These are phyloP conservation scores for Clanis bilineata DNA, from an alignment of 2,888 invertebrate species.

Conservation along the genomic window DNA sequence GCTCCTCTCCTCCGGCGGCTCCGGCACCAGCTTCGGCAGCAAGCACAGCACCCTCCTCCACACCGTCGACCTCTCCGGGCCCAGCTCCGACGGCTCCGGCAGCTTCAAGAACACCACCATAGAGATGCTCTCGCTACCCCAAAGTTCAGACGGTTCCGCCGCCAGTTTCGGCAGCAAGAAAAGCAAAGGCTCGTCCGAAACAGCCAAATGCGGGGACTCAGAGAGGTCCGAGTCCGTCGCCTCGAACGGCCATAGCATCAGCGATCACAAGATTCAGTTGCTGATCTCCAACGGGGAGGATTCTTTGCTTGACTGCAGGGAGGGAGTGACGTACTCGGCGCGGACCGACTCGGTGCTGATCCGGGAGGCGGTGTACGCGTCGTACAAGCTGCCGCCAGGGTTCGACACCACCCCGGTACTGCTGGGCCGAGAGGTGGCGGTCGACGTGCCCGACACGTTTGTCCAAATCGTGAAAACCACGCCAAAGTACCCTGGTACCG, in stretches of 20 bases:
- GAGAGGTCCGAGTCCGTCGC: conserved; percentile 66
- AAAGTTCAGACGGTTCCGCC: conserved; percentile 69
- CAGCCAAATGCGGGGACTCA: conserved; percentile 71
- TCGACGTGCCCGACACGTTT: conserved; percentile 95
- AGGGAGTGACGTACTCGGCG: conserved; percentile 72
- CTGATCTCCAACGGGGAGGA: conserved; percentile 75
- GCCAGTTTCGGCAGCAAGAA: conserved; percentile 71
- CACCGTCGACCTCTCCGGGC: conserved; percentile 60
- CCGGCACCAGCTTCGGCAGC: conserved; percentile 73
- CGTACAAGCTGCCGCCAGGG: conserved; percentile 72
- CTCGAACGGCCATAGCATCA: conserved; percentile 61
- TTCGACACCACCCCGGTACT: conserved; percentile 77
- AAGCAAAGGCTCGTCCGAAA: conserved; percentile 70
- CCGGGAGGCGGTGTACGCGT: conserved; percentile 73
- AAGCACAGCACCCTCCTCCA: conserved; percentile 71
- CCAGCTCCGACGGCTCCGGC: conserved; percentile 67
- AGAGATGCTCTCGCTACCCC: conserved; percentile 68
- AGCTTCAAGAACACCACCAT: conserved; percentile 71
- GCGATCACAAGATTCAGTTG: conserved; percentile 73
- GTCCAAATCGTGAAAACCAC: conserved; percentile 90
- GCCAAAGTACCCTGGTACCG: conserved; percentile 85
- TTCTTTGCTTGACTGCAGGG: conserved; percentile 71
- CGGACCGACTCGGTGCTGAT: conserved; percentile 78
- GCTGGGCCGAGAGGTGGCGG: conserved; percentile 86
- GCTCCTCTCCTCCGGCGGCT: conserved; percentile 69